Base-by-base conservation (phyloP, 2,797 vertebrate genomes). In the Podarcis siculus region DNA sequence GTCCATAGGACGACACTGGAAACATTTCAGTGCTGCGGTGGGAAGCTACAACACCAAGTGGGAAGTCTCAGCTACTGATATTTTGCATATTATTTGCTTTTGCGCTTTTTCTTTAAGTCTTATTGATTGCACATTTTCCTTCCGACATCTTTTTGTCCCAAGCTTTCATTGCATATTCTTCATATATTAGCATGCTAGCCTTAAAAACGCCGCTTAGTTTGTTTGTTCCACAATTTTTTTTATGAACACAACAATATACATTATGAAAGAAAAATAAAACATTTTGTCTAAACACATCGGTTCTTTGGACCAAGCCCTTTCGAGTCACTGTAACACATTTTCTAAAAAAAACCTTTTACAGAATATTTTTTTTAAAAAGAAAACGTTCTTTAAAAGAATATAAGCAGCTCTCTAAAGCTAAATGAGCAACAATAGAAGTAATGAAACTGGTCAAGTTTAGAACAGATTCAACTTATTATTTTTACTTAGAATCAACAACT, bases 241-340 rank as follows among this genome's bases (percentile, higher is more conserved):
- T 0, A 12, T 87, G 80, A 91, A 91, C 69, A 89, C 79, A 0
- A 2, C 75, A 90, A 83, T 19, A 91, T 55, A 89, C 37, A 82
- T 90, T 91, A 87, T 89, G 64, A 95, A 89, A 42, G 92, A 94
- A 92, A 95, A 93, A 81, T 3, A 32, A 83, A 88, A 64, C 61
- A 23, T 64, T 64, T 64, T 64, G 21, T 89, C 86, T 90, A 94
- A 93, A 94, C 17, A 93, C 94, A 58, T 67, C 88, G 93, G 89
- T 64, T 96, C 95, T 96, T 95, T 95, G 94, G 94, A 94, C 83
- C 92, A 93, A 92, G 90, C 42, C 93, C 95, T 83, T 83, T 84
- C 90, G 79, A 79, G 39, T 89, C 90, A 93, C 92, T 93, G 89
- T 69, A 92, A 86, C 76, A 45, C 61, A 39, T 88, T 86, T 83